Evolutionary conservation across 2,797 vertebrate genomes (phyloP).

Genomic region (Protosalanx chinensis): DNA sequence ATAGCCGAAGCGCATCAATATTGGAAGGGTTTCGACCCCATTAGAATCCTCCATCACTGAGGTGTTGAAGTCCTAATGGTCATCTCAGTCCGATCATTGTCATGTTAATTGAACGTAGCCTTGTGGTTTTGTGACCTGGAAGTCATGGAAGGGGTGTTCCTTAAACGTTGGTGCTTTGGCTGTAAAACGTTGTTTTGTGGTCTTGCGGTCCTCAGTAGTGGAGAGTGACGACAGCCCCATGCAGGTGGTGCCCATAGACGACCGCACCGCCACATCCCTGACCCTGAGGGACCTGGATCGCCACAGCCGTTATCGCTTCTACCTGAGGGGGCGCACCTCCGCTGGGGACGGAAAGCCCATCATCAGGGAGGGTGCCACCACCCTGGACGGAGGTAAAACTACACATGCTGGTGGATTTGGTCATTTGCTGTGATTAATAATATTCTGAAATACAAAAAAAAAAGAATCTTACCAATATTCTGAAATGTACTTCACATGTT

Average conservation of each 20-base stretch:
- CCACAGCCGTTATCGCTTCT: slow-evolving; percentile 78
- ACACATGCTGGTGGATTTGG: neutral
- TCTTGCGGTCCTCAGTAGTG: slow-evolving; percentile 55
- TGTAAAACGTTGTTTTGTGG: slow-evolving; percentile 33
- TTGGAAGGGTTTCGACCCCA: neutral
- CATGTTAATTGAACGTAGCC: slow-evolving; percentile 36
- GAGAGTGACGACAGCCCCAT: slow-evolving; percentile 63
- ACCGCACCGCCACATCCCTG: slow-evolving; percentile 54
- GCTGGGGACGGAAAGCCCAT: slow-evolving; percentile 73
- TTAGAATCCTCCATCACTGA: slow-evolving; percentile 27
- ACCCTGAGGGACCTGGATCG: slow-evolving; percentile 74
- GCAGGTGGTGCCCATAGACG: slow-evolving; percentile 60
- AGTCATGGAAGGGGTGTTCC: slow-evolving; percentile 58
- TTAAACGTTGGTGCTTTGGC: slow-evolving; percentile 16
- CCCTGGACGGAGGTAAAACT: slow-evolving; percentile 75
- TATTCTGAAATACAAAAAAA: too few relatives aligned
- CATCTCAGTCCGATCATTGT: slow-evolving; percentile 15
- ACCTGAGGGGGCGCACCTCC: slow-evolving; percentile 74
- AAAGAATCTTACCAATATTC: too few relatives aligned
- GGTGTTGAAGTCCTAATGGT: slow-evolving; percentile 21
- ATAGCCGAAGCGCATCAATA: neutral
- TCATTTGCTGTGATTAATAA: neutral
- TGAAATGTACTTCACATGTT: too few relatives aligned
- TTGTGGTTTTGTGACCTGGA: slow-evolving; percentile 34
- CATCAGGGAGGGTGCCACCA: slow-evolving; percentile 75